Conservation (phyloP, 1,140 invertebrate genomes). For the Cardiocondyla obscurior region DNA sequence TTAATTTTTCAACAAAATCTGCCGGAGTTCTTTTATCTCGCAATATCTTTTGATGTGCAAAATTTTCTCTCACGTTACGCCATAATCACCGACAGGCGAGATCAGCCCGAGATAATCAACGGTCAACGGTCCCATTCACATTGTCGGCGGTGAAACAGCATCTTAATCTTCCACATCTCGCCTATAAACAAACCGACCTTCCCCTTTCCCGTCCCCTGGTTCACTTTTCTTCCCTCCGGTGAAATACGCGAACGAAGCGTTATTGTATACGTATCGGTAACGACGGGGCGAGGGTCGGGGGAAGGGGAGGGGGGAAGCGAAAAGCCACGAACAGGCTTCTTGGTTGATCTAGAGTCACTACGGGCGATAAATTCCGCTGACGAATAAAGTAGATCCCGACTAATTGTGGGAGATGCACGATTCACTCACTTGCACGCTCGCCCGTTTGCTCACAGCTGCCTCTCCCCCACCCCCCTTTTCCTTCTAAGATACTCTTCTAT, state of each 20-base stretch:
- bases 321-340: constrained; percentile 31
- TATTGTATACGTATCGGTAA: constrained; percentile 57
- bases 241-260: constrained; percentile 39
- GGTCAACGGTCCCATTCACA: constrained; percentile 47
- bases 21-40: background rate
- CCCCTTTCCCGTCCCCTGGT: background rate
- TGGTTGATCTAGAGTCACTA: constrained; percentile 79
- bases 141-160: constrained; percentile 74
- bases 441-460: constrained; percentile 18
- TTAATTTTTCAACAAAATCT: background rate
- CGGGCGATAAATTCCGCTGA: constrained; percentile 80
- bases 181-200: constrained; percentile 78
- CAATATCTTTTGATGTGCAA: background rate
- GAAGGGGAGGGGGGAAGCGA: constrained; percentile 44
- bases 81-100: constrained; percentile 17
- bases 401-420: constrained; percentile 84
- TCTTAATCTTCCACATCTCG: constrained; percentile 79
- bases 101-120: constrained; percentile 45
- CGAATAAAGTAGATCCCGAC: constrained; percentile 83
- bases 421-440: constrained; percentile 76
- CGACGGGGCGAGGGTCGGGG: background rate
- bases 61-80: background rate
- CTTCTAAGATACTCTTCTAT: constrained; percentile 18
- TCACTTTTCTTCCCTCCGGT: background rate
- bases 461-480: background rate